Evolutionary conservation across 2,888 invertebrate species (phyloP), one percentile per base, ranked within the genome.

Genomic region (Amiota minor): DNA sequence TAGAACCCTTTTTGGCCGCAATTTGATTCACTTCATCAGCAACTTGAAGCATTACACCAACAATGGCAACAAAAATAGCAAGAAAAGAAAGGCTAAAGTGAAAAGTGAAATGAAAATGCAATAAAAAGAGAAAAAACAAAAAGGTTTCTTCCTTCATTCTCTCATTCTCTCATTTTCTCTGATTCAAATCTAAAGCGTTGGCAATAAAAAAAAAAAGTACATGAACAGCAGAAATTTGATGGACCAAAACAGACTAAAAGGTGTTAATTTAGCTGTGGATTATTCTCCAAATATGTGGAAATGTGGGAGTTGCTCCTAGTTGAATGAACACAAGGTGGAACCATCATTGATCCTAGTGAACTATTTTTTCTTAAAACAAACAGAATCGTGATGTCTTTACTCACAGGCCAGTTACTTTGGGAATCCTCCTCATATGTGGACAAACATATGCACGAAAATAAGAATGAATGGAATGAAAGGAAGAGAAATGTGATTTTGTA

Each of bases 11-110:
- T 50, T 77, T 75, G 65, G 59, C 75, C 59, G 74, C 84, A 79
- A 82, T 83, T 84, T 81, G 82, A 84, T 84, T 85, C 86, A 85
- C 86, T 85, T 85, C 86, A 85, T 86, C 83, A 84, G 86, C 84
- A 81, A 77, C 78, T 80, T 35, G 75, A 76, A 77, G 82, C 85
- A 83, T 83, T 85, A 83, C 23, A 23, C 6, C 35, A 35, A 35
- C 35, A 35, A 35, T 35, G 35, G 4, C 35, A 35, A 35, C 35
- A 81, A 85, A 85, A 81, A 81, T 75, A 74, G 62, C 65, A n/a
- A 16, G 23, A 23, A 23, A 23, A 23, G 23, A 23, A 23, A 23
- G 23, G 3, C 23, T 3, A 45, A n/a, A 49, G 47, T 10, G 64
- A n/a, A 59, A 59, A 64, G 64, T 46, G 45, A 45, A 45, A 62